Evolutionary conservation across 1,140 invertebrate species (phyloP).

Genomic region (Tribolium madens): DNA sequence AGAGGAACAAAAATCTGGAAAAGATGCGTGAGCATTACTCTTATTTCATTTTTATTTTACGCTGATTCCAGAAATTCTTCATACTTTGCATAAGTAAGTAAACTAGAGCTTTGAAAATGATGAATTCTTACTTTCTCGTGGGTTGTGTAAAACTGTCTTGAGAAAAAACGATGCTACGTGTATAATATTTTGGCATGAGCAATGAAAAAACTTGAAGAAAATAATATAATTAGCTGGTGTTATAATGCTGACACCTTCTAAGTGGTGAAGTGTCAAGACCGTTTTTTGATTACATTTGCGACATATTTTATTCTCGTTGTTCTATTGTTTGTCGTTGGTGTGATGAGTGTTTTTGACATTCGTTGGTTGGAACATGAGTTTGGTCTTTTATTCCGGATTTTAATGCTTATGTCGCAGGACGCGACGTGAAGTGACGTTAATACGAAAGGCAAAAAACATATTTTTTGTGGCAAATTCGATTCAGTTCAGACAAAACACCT

Average conservation of each 20-base stretch:
- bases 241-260: neutral
- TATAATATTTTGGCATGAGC: neutral
- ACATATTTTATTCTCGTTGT: conserved; percentile 23
- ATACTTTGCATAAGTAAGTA: conserved; percentile 37
- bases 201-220: neutral
- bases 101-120: conserved; percentile 30
- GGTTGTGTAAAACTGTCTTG: conserved; percentile 20
- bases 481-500: neutral
- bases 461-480: neutral
- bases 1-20: neutral
- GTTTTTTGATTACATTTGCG: conserved; percentile 1
- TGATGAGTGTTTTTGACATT: conserved; percentile 26
- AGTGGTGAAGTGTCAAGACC: conserved; percentile 12
- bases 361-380: neutral
- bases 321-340: conserved; percentile 29
- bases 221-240: conserved; percentile 2
- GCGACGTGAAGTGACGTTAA: conserved; percentile 16
- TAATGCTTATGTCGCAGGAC: conserved; percentile 12
- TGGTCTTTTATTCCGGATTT: conserved; percentile 18
- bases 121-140: conserved; percentile 26
- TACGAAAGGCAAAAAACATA: neutral
- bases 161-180: conserved; percentile 24
- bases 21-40: conserved; percentile 14
- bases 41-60: conserved; percentile 38
- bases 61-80: conserved; percentile 35